These are phyloP conservation scores for Cassiopea andromeda DNA, from an alignment of 30 jellyfish, hydroid and myxozoan genomes.

Conservation along the genomic window DNA sequence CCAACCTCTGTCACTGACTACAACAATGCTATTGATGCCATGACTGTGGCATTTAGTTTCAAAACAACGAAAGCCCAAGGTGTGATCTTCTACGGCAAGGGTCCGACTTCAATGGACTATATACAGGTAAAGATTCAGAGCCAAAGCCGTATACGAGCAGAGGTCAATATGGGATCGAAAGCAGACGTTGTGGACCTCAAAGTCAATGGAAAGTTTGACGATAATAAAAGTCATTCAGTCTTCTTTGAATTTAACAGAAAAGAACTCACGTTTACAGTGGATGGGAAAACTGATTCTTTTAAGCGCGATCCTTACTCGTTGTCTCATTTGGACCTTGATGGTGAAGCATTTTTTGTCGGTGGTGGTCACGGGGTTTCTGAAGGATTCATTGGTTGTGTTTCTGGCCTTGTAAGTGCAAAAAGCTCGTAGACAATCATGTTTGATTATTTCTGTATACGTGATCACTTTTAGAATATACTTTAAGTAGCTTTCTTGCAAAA, in stretches of 20 bases:
- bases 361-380: constrained; percentile 49
- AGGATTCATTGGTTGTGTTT: constrained; percentile 72
- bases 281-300: constrained; percentile 16
- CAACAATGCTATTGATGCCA: constrained; percentile 66
- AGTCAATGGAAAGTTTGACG: constrained; percentile 51
- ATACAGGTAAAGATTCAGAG: constrained; percentile 36
- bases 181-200: constrained; percentile 60
- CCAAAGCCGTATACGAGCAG: constrained; percentile 44
- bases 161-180: constrained; percentile 66
- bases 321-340: constrained; percentile 66
- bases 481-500: too few species aligned
- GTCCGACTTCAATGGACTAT: constrained; percentile 60
- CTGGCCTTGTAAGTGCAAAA: constrained; percentile 52
- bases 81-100: constrained; percentile 39
- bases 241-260: constrained; percentile 57
- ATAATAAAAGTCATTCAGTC: constrained; percentile 54
- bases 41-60: constrained; percentile 58
- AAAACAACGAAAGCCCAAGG: constrained; percentile 64
- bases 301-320: constrained; percentile 36
- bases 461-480: too few species aligned
- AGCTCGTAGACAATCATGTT: background rate
- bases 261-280: constrained; percentile 51
- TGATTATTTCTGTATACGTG: too few species aligned
- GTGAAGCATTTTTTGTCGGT: constrained; percentile 72
- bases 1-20: constrained; percentile 74